Base-by-base conservation (phyloP, 2,888 invertebrate genomes). In the Agriopis marginaria region DNA sequence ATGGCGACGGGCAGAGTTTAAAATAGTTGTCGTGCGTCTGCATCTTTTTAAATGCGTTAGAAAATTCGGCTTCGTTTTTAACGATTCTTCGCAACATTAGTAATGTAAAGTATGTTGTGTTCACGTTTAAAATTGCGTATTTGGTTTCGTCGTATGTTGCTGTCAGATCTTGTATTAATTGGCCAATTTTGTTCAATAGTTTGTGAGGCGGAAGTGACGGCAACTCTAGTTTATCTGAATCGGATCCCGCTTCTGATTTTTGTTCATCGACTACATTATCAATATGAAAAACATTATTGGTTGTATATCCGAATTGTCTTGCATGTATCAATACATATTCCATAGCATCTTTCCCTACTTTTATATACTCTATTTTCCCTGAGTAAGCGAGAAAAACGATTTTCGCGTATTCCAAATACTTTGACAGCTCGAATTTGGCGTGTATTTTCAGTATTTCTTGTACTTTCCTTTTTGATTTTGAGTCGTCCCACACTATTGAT, bases 261-360 rank as follows among this genome's bases (percentile, higher is more conserved):
- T 39, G n/a, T 7, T 1, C 42, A 0, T 3, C 0, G 42, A 11
- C 17, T 14, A 11, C 42, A 42, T 42, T 14, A n/a, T 54, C 10
- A 10, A 6, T 56, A 17, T 17, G 55, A 17, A 56, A 56, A 42
- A 56, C 7, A 10, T 17, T 6, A 17, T 42, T 42, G 10, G 42
- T 42, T 6, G 42, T 56, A 10, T 56, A 42, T 42, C 55, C 55
- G 7, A 56, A 56, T 42, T 42, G 42, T 17, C 55, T 56, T 42
- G 55, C 55, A 42, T 56, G 55, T 9, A 42, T 56, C 42, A 56
- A 17, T 17, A 44, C 42, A 62, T 56, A 56, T 56, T 56, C 55
- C 55, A 56, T 56, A 17, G 55, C 42, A 7, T 56, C 42, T 2
- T 3, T n/a, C 40, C n/a, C 40, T 8, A n/a, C 40, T 14, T 14